Percentiles rank a stretch among this genome's conserved stretches.
Evolutionary conservation across 2,797 vertebrate genomes (phyloP).

Genomic region (Distichodus sexfasciatus): DNA sequence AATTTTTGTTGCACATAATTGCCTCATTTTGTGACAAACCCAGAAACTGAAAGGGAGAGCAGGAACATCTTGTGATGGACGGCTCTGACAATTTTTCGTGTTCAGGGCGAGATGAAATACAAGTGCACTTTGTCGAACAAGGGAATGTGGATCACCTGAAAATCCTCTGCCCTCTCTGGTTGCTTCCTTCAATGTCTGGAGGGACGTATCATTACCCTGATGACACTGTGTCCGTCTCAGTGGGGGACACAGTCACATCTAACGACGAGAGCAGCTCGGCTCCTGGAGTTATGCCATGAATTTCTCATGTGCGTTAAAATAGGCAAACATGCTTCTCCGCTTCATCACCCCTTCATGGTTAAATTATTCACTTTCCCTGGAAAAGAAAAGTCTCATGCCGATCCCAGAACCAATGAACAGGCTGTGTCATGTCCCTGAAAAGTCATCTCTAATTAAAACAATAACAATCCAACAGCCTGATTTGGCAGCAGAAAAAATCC

Average conservation of each 20-base stretch:
- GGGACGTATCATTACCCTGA: conserved; percentile 13
- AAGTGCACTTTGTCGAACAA: not conserved
- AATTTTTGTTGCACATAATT: no score
- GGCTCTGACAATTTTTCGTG: not conserved
- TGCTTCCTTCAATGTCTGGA: not conserved
- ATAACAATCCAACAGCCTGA: no score
- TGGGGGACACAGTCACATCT: not conserved
- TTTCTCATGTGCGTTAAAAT: conserved; percentile 34
- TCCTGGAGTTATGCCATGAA: conserved; percentile 23
- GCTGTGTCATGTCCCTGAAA: not conserved
- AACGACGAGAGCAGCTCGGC: conserved; percentile 22
- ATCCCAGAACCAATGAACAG: conserved; percentile 4
- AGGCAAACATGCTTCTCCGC: conserved; percentile 16
- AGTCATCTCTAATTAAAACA: no score
- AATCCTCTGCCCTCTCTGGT: no score
- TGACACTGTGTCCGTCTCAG: conserved; percentile 20
- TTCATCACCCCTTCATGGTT: conserved; percentile 19
- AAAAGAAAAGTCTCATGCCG: not conserved
- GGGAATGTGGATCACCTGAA: not conserved
- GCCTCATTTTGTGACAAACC: no score
- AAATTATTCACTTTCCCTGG: conserved; percentile 39
- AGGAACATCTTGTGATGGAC: not conserved
- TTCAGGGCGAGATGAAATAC: not conserved
- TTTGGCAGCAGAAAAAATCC: no score
- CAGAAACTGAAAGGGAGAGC: no score